A percentile compares a stretch with the other conserved stretches of the same genome.
These are phyloP conservation scores for Saturnia pavonia DNA, from an alignment of 2,888 invertebrate species.

Conservation along the genomic window DNA sequence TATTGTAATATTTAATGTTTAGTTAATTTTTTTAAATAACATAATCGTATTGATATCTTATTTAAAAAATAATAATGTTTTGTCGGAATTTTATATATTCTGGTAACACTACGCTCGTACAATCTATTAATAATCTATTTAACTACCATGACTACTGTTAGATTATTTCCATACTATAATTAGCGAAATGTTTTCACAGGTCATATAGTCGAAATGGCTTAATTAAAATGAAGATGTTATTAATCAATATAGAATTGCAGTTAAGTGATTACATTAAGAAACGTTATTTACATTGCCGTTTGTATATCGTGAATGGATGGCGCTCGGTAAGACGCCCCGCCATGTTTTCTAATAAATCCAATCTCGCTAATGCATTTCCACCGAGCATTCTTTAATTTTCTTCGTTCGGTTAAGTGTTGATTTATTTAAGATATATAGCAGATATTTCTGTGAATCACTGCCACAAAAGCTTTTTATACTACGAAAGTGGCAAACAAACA, in stretches of 20 bases:
- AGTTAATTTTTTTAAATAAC: too few species aligned
- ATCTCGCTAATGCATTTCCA: conserved; percentile 34
- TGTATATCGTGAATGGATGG: conserved; percentile 13
- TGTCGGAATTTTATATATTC: too few species aligned
- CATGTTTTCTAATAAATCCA: conserved; percentile 41
- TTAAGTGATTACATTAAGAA: conserved; percentile 15
- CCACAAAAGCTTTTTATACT: too few species aligned
- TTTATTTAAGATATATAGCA: neutral
- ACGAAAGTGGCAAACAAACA: too few species aligned
- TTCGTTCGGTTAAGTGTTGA: neutral
- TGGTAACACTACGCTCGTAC: too few species aligned
- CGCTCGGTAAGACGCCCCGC: conserved; percentile 28
- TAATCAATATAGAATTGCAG: neutral
- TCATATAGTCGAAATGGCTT: neutral
- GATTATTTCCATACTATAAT: too few species aligned
- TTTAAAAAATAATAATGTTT: too few species aligned
- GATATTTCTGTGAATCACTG: neutral
- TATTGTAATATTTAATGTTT: too few species aligned
- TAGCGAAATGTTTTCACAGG: too few species aligned
- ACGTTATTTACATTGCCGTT: conserved; percentile 7
- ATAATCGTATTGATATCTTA: too few species aligned
- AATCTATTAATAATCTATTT: too few species aligned
- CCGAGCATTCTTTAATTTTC: neutral
- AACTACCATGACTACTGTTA: too few species aligned
- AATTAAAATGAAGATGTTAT: neutral